Evolutionary conservation across 2,113 vertebrate genomes (phyloP).

Genomic region (Sisor rabdophorus): DNA sequence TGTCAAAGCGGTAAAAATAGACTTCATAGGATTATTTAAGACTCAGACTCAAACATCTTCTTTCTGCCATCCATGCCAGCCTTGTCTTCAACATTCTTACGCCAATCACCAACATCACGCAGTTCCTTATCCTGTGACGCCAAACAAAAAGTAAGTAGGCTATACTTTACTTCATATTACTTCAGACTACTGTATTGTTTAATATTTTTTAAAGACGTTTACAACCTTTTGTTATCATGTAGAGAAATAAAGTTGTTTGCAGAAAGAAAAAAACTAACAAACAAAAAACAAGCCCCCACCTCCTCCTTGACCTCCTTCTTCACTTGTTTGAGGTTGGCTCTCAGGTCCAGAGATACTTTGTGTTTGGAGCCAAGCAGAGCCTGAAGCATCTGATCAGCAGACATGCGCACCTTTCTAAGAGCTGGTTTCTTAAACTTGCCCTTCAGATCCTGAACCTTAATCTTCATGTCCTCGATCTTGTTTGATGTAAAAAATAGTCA

Average conservation of each 20-base stretch:
- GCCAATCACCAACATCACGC: constrained; percentile 86
- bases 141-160: neutral
- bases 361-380: constrained; percentile 95
- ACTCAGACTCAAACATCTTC: constrained; percentile 95
- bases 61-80: constrained; percentile 94
- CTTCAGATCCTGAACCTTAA: constrained; percentile 90
- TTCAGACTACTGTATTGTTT: neutral
- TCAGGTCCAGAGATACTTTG: constrained; percentile 92
- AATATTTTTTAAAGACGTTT: neutral
- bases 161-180: neutral
- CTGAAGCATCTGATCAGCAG: constrained; percentile 90
- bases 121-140: constrained; percentile 78
- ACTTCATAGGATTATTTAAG: constrained; percentile 70
- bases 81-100: constrained; percentile 96
- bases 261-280: neutral
- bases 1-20: neutral
- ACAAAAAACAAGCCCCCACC: constrained; percentile 61
- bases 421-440: constrained; percentile 95
- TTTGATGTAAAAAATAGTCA: neutral
- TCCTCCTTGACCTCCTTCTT: constrained; percentile 96
- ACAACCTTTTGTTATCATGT: neutral
- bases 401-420: constrained; percentile 88
- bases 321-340: constrained; percentile 95
- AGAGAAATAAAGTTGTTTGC: neutral
- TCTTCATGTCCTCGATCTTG: constrained; percentile 89